Percentiles rank a stretch among this genome's conserved stretches.
Evolutionary conservation across 2,888 invertebrate species (phyloP).

Genomic region (Plebejus melissa): DNA sequence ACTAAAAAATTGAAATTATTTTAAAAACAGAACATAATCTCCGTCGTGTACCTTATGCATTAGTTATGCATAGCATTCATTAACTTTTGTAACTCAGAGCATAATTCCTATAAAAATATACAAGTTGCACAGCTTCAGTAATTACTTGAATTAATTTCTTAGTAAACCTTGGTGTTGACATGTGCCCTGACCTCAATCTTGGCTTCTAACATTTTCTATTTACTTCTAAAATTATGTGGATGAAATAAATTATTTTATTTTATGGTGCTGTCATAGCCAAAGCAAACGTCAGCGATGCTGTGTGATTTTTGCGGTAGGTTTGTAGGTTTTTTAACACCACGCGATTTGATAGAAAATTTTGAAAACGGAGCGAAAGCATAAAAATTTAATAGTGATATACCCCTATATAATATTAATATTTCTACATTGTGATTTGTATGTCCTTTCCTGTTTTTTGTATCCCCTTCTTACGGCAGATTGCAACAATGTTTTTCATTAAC

Average conservation of each 20-base stretch:
- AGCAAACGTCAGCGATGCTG: too few species aligned
- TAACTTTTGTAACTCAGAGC: background rate
- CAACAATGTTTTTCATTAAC: too few species aligned
- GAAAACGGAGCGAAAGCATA: too few species aligned
- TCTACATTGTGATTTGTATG: too few species aligned
- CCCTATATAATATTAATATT: too few species aligned
- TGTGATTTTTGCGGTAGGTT: too few species aligned
- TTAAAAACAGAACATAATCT: background rate
- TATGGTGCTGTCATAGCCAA: background rate
- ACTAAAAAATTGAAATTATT: too few species aligned
- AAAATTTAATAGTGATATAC: too few species aligned
- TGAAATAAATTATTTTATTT: background rate
- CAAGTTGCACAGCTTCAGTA: background rate
- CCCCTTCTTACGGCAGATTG: too few species aligned
- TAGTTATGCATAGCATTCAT: background rate
- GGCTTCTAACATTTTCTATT: background rate
- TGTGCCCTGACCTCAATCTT: background rate
- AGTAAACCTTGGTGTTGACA: background rate
- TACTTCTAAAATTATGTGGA: background rate
- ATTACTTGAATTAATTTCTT: background rate
- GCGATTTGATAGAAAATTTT: too few species aligned
- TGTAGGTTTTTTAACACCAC: too few species aligned
- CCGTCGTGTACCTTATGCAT: background rate
- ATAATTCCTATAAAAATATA: background rate
- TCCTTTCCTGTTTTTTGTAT: too few species aligned